phyloP scores from a whole-genome alignment of 2,888 invertebrate species.

The Orgyia antiqua region DNA sequence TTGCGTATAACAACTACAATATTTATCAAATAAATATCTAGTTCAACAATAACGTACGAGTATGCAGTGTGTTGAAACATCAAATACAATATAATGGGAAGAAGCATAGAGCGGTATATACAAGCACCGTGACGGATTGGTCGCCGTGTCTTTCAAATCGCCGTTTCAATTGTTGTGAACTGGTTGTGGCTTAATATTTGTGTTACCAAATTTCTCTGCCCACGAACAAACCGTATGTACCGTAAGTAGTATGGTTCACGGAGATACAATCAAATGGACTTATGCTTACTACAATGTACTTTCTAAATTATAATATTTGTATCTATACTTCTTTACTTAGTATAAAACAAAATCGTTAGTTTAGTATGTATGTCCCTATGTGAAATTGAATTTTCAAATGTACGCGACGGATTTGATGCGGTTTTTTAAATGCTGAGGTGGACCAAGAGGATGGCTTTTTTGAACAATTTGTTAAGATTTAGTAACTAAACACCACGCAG shows the following conservation, averaged over 20 bases:
- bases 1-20: too few species aligned
- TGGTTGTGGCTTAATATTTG: slow-evolving; percentile 55
- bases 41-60: too few species aligned
- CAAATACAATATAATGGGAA: slow-evolving; percentile 19
- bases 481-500: too few species aligned
- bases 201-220: slow-evolving; percentile 64
- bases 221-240: slow-evolving; percentile 49
- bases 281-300: slow-evolving; percentile 49
- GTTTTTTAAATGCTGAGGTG: too few species aligned
- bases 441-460: too few species aligned
- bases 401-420: too few species aligned
- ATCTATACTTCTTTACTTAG: too few species aligned
- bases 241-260: slow-evolving; percentile 54
- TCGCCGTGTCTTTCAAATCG: slow-evolving; percentile 50
- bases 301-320: slow-evolving; percentile 45
- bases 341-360: too few species aligned
- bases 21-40: too few species aligned
- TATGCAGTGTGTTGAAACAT: slow-evolving; percentile 17
- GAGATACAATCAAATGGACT: slow-evolving; percentile 60
- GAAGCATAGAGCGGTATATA: slow-evolving; percentile 27
- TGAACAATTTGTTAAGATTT: too few species aligned
- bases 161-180: slow-evolving; percentile 56
- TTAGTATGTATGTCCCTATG: too few species aligned
- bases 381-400: too few species aligned
- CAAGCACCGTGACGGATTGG: slow-evolving; percentile 48